A percentile compares a stretch with the other conserved stretches of the same genome.
phyloP scores from a whole-genome alignment of 2,888 invertebrate genomes.

The Steromphala cineraria region DNA sequence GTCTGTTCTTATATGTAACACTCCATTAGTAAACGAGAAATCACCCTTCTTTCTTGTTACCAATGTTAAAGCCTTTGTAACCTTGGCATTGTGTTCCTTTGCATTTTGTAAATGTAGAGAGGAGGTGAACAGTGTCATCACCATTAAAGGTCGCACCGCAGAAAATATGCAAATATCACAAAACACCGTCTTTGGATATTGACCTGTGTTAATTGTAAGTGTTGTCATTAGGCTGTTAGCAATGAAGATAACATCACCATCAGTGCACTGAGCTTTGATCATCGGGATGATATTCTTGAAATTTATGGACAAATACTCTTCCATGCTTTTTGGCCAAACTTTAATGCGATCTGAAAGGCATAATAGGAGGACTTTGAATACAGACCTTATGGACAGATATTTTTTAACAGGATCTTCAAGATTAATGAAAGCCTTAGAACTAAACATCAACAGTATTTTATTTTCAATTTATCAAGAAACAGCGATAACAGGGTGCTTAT shows the following conservation, averaged over 20 bases:
- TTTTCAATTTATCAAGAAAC: too few species aligned
- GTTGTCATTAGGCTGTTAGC: background rate
- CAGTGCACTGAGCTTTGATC: background rate
- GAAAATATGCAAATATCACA: background rate
- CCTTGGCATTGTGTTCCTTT: background rate
- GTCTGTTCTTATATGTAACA: background rate
- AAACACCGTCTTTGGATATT: background rate
- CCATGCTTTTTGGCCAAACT: background rate
- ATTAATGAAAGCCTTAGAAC: too few species aligned
- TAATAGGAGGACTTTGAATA: too few species aligned
- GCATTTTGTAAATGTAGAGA: too few species aligned
- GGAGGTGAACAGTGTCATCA: background rate
- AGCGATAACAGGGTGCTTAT: too few species aligned
- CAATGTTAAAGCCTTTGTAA: background rate
- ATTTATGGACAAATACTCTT: background rate
- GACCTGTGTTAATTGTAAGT: background rate
- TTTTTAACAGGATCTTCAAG: too few species aligned
- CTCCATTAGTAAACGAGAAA: background rate
- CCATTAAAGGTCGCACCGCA: background rate
- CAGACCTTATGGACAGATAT: too few species aligned
- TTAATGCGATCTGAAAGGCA: too few species aligned
- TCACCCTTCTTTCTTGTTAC: background rate
- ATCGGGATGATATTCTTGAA: background rate
- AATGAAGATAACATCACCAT: background rate
- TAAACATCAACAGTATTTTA: too few species aligned